Evolutionary conservation across 2,797 vertebrate genomes (phyloP).

Genomic region (Acrossocheilus fasciatus): DNA sequence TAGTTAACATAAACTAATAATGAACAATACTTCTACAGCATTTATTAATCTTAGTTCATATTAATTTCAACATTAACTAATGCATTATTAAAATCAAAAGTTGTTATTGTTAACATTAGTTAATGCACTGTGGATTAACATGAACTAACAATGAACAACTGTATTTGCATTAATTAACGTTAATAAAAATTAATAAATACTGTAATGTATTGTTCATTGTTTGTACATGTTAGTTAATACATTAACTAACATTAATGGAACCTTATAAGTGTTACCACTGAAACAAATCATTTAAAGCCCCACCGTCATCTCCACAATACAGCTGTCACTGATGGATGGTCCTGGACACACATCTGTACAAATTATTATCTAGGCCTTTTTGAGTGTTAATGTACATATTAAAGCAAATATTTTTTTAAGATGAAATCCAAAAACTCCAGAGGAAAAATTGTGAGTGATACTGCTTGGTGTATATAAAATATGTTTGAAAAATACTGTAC

Average conservation of each 20-base stretch:
- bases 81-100: not conserved
- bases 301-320: not conserved
- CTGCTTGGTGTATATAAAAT: conserved; percentile 14
- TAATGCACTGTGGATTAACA: not conserved
- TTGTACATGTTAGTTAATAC: not conserved
- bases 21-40: not conserved
- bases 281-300: not conserved
- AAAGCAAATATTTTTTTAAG: conserved; percentile 82
- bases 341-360: conserved; percentile 57
- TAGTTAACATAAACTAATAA: not conserved
- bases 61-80: not conserved
- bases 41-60: no score
- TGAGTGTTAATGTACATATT: conserved; percentile 74
- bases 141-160: not conserved
- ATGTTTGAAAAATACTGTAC: conserved; percentile 3
- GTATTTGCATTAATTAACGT: not conserved
- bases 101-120: not conserved
- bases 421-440: conserved; percentile 71
- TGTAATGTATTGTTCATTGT: not conserved
- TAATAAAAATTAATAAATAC: not conserved
- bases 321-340: conserved; percentile 35
- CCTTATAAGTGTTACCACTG: not conserved
- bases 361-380: conserved; percentile 62
- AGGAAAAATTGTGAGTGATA: conserved; percentile 11
- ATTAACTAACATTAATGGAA: not conserved